Evolutionary conservation across 2,888 invertebrate genomes (phyloP), one percentile per base, ranked within the genome.

Genomic region (Rhamphomyia laevipes): DNA sequence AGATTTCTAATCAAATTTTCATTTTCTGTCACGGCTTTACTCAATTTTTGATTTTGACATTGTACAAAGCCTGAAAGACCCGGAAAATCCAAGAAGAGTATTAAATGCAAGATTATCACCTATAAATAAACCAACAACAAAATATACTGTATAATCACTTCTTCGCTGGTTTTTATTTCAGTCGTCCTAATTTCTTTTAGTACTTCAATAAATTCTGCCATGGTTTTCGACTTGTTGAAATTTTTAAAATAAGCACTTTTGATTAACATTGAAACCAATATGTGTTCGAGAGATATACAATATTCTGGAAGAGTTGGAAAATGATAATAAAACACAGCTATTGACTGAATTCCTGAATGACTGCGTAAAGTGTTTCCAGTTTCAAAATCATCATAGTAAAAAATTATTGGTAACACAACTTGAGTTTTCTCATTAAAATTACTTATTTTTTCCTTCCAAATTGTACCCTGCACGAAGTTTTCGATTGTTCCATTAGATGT

Each of bases 321-420:
- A 46, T 50, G 50, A 50, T 47, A 50, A 27, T 50, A 50, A 46
- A 50, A 50, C 43, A 46, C 50, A 47, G 47, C 50, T 17, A 50
- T 46, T 15, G 50, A 50, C 43, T 48, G 48, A 43, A 33, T 48
- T 33, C 48, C 48, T 38, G 48, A 38, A 44, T 48, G 48, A 44
- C 48, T 48, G 15, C 48, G 43, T 44, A 48, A 44, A 21, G 43
- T 38, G 30, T 48, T 48, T 37, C 48, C 48, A 43, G 43, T 47
- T 47, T 48, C 43, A 38, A 45, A 17, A 45, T 45, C 46, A 30
- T 45, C 46, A 31, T 45, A 45, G 31, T 45, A 45, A 12, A 31
- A 9, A 30, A 45, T n/a, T 13, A 45, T 45, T 45, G 46, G 46
- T n/a, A 46, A 23, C 23, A 31, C 31, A 45, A 30, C n/a, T 23